Percentiles rank a stretch among this genome's conserved stretches.
These are phyloP conservation scores for Pardosa pseudoannulata DNA, from an alignment of 2,888 invertebrate genomes.

Conservation along the genomic window DNA sequence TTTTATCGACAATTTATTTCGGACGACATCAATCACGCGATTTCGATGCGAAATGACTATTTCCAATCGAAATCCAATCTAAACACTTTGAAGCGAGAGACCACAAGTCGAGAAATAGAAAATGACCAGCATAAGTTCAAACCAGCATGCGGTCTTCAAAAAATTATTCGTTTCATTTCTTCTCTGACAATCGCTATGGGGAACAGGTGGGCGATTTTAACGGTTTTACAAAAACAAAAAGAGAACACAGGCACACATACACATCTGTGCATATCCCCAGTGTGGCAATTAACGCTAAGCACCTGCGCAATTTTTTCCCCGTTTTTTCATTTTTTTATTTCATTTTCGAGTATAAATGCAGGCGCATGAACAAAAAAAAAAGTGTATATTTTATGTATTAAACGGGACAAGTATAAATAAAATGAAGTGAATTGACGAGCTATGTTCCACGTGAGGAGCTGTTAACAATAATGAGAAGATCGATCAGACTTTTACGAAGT, in stretches of 20 bases:
- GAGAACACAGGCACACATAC: not conserved
- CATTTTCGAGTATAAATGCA: not conserved
- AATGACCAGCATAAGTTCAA: not conserved
- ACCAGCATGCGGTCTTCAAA: not conserved
- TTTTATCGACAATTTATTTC: too few species aligned
- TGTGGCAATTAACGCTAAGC: conserved; percentile 54
- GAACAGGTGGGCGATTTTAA: conserved; percentile 58
- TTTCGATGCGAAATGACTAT: too few species aligned
- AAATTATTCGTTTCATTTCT: conserved; percentile 6
- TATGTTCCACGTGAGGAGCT: conserved; percentile 43
- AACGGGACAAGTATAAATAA: conserved; percentile 54
- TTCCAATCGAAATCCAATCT: too few species aligned
- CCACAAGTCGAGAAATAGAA: too few species aligned
- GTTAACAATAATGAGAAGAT: conserved; percentile 52
- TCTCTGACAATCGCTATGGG: not conserved
- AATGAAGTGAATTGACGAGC: conserved; percentile 63
- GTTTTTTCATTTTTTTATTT: not conserved
- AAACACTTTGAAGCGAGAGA: too few species aligned
- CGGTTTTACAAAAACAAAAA: too few species aligned
- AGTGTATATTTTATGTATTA: conserved; percentile 65
- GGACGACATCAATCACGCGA: too few species aligned
- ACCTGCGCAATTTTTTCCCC: conserved; percentile 66
- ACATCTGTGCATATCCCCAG: conserved; percentile 35
- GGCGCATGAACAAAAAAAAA: conserved; percentile 27
- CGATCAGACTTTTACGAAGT: conserved; percentile 34